Conservation (phyloP, 2,797 vertebrate species). For the Alauda arvensis region DNA sequence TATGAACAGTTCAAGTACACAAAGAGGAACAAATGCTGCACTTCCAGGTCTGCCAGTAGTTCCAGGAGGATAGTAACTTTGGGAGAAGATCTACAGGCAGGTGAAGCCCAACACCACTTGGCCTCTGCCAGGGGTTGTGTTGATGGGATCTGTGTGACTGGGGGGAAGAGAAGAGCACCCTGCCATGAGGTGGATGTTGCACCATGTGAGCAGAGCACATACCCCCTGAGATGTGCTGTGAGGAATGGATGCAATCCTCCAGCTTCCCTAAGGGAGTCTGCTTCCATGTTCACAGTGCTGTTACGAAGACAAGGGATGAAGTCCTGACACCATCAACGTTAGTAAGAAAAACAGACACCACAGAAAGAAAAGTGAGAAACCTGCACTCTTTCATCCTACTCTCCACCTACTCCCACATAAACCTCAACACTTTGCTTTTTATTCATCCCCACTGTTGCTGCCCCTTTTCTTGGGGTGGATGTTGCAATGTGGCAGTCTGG, state of each 20-base stretch:
- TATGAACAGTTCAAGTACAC: neutral
- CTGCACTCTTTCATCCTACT: neutral
- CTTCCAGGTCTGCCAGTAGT: neutral
- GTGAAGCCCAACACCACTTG: neutral
- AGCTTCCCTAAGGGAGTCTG: neutral
- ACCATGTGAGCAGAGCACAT: neutral
- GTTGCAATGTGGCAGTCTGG: neutral
- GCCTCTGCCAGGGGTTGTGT: neutral
- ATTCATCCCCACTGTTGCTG: neutral
- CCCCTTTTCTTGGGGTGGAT: neutral
- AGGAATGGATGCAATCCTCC: neutral
- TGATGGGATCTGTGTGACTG: neutral
- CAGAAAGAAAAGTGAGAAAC: neutral
- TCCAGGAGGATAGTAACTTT: neutral
- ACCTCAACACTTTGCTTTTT: neutral
- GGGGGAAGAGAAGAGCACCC: neutral
- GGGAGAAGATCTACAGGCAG: neutral
- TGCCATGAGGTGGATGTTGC: neutral
- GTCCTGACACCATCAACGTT: neutral
- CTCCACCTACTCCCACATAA: neutral
- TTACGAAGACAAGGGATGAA: neutral
- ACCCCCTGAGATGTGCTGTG: neutral
- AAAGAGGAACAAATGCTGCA: neutral
- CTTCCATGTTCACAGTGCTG: rapidly evolving
- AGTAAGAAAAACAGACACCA: neutral